These are phyloP conservation scores for Murina feae DNA, from an alignment of 2,113 vertebrate species.

Conservation along the genomic window DNA sequence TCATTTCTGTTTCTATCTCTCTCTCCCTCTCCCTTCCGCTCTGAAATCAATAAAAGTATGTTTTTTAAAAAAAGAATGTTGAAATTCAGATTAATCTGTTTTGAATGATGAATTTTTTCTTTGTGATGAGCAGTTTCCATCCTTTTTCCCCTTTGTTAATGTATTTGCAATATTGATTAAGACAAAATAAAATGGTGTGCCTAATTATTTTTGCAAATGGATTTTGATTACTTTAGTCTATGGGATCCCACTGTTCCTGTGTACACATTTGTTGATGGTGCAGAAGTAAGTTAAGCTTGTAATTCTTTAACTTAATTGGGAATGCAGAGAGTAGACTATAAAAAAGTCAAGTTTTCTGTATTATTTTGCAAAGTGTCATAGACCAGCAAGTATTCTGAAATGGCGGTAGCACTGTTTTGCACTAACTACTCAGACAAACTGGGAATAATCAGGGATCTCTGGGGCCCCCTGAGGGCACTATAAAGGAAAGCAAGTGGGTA, in stretches of 20 bases:
- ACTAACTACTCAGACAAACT: background rate
- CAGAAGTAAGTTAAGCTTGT: background rate
- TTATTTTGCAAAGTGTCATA: background rate
- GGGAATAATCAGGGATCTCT: background rate
- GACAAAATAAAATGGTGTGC: constrained; percentile 55
- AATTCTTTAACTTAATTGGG: constrained; percentile 36
- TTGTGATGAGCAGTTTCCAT: background rate
- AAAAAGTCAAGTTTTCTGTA: background rate
- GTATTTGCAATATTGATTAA: constrained; percentile 46
- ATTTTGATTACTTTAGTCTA: constrained; percentile 20
- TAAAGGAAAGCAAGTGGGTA: background rate
- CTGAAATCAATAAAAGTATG: background rate
- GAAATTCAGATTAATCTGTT: constrained; percentile 23
- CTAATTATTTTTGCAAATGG: constrained; percentile 62
- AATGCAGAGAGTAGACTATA: background rate
- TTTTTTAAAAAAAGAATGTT: background rate
- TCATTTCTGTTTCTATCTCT: too few species aligned
- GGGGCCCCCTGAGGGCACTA: background rate
- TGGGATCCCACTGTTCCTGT: background rate
- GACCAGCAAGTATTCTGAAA: background rate
- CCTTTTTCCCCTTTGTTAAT: constrained; percentile 24
- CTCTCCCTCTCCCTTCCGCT: too few species aligned
- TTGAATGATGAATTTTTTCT: constrained; percentile 4
- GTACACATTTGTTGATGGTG: background rate
- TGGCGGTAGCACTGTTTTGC: background rate